Conservation (phyloP, 2,113 vertebrate species). For the Odocoileus virginianus region DNA sequence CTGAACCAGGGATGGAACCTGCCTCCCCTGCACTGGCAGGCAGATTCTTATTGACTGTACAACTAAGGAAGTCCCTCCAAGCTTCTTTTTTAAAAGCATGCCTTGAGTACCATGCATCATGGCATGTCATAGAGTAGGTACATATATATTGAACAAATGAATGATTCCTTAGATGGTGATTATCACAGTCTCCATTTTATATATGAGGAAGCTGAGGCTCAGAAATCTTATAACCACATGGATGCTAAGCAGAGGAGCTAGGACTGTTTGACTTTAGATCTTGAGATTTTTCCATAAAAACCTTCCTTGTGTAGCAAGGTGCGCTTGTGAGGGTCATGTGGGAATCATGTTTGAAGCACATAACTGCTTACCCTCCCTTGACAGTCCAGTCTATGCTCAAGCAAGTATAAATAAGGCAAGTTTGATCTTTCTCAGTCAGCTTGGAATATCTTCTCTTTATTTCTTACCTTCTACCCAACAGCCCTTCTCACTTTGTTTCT, state of each 20-base stretch:
- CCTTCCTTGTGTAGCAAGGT: not conserved
- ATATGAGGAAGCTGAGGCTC: not conserved
- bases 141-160: not conserved
- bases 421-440: not conserved
- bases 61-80: not conserved
- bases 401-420: not conserved
- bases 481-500: not conserved
- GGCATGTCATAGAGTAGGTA: not conserved
- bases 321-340: not conserved
- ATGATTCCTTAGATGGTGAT: no score
- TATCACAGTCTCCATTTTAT: not conserved
- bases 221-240: not conserved
- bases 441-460: not conserved
- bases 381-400: not conserved
- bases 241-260: not conserved
- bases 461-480: not conserved
- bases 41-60: not conserved
- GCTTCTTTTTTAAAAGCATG: not conserved
- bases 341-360: not conserved
- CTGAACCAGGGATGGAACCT: not conserved
- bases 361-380: not conserved
- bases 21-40: not conserved
- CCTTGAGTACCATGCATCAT: not conserved
- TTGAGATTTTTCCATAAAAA: not conserved
- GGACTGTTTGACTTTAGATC: not conserved